These are phyloP conservation scores for Metridium senile DNA, from an alignment of 92 coral and sea anemone genomes.

Conservation along the genomic window DNA sequence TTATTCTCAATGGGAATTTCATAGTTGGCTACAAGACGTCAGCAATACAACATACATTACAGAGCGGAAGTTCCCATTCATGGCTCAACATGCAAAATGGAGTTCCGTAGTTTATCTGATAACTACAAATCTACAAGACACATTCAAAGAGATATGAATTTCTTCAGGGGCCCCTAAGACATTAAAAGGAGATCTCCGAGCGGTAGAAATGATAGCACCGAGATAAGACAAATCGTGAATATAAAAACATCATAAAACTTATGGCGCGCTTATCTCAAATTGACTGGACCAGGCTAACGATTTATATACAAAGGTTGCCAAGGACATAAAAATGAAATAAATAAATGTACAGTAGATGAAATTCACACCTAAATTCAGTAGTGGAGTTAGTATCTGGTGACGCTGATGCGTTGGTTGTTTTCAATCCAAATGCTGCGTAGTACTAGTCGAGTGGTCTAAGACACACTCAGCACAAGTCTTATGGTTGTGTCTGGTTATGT, in stretches of 20 bases:
- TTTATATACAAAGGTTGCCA: slow-evolving; percentile 20
- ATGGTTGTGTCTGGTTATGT: slow-evolving; percentile 86
- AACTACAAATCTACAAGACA: slow-evolving; percentile 74
- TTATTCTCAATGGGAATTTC: slow-evolving; percentile 95
- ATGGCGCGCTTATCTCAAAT: slow-evolving; percentile 29
- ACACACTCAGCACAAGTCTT: slow-evolving; percentile 52
- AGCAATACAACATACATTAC: slow-evolving; percentile 64
- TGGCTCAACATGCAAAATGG: slow-evolving; percentile 68
- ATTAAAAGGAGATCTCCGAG: slow-evolving; percentile 83
- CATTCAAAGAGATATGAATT: slow-evolving; percentile 82
- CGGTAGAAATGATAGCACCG: slow-evolving; percentile 70
- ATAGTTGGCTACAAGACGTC: slow-evolving; percentile 77
- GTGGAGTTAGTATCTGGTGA: slow-evolving; percentile 1
- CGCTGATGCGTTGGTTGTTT: slow-evolving; percentile 28
- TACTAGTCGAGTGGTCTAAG: slow-evolving; percentile 56
- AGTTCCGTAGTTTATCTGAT: slow-evolving; percentile 85
- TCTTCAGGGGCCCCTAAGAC: slow-evolving; percentile 79
- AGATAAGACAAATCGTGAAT: slow-evolving; percentile 63
- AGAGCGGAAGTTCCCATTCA: slow-evolving; percentile 92
- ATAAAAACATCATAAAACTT: slow-evolving; percentile 32
- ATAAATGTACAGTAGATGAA: background rate
- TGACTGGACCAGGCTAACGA: slow-evolving; percentile 10
- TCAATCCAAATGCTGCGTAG: slow-evolving; percentile 30
- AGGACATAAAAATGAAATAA: slow-evolving; percentile 15
- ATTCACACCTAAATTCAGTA: slow-evolving; percentile 25